These are phyloP conservation scores for Hippocampus zosterae DNA, from an alignment of 2,113 vertebrate genomes.

Conservation along the genomic window DNA sequence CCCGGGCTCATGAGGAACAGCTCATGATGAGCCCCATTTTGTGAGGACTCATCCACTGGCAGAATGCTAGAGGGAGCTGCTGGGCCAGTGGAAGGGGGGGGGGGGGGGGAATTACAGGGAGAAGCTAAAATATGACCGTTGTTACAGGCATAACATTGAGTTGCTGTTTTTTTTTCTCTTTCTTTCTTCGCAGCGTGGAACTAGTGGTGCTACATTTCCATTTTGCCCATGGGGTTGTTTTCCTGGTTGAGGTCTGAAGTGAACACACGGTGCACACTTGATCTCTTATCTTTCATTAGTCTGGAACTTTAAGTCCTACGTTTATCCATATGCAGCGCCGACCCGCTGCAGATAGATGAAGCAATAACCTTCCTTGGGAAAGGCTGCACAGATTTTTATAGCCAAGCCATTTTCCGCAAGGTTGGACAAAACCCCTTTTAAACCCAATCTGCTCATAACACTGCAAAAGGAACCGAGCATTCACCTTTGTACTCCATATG, in stretches of 20 bases:
- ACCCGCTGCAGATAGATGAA: slow-evolving; percentile 15
- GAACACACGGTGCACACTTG: neutral
- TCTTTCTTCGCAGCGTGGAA: slow-evolving; percentile 20
- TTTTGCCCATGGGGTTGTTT: neutral
- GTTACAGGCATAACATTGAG: slow-evolving; percentile 15
- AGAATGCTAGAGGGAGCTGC: slow-evolving; percentile 29
- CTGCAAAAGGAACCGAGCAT: neutral
- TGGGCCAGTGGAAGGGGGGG: no score
- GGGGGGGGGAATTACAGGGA: slow-evolving; percentile 30
- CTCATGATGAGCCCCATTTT: slow-evolving; percentile 58
- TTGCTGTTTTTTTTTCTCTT: no score
- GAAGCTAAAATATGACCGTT: slow-evolving; percentile 47
- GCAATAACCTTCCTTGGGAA: slow-evolving; percentile 22
- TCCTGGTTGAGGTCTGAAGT: neutral
- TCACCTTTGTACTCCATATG: neutral
- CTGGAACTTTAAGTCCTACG: neutral
- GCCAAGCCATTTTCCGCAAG: slow-evolving; percentile 11
- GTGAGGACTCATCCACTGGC: slow-evolving; percentile 33
- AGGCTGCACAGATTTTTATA: slow-evolving; percentile 15
- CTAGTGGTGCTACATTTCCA: neutral
- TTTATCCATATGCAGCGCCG: neutral
- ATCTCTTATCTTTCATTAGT: slow-evolving; percentile 3
- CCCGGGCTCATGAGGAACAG: slow-evolving; percentile 56
- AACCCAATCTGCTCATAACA: neutral
- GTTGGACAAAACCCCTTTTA: slow-evolving; percentile 27